Base-by-base conservation (phyloP, 2,113 vertebrate genomes). In the Emydura subglobosa region DNA sequence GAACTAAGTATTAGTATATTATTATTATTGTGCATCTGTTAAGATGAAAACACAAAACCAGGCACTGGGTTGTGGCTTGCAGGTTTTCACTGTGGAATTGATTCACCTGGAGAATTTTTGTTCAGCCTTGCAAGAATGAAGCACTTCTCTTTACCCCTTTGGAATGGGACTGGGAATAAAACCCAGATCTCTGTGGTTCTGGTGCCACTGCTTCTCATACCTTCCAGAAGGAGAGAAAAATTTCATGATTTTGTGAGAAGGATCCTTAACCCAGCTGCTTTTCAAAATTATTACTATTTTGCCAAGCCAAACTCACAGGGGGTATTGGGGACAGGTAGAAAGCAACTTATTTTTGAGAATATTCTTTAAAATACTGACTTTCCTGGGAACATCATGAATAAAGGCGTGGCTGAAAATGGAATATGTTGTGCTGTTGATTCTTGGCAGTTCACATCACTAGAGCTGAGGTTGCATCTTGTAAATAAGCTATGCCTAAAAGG, bases 11-110 rank as follows among this genome's bases (percentile, higher is more conserved):
- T 78, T 29, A 47, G 25, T 29, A 78, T 11, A 78, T 78, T 78
- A 47, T 47, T 78, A 47, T 78, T 78, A 29, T 16, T 78, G 74
- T 78, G 74, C 42, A 78, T 47, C 25, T 44, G 25, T 47, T 47
- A 78, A 24, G 25, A 44, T 47, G 74, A 47, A 78, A 44, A 14
- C 65, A 39, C 65, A 39, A 72, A 72, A 39, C n/a, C n/a, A 39
- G 65, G 65, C 65, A 22, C 21, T 44, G 16, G 81, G 78, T 34
- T 74, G 24, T 83, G 39, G 91, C 87, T 86, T 87, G 93, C 88
- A 90, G 81, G 83, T 88, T 94, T 76, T 94, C 85, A 74, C 74
- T 61, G 44, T 57, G n/a, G 47, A 91, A 95, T 57, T 91, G 82
- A 85, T 22, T 91, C 50, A 65, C 50, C 68, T 82, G n/a, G 39